Percentiles rank a stretch among this genome's conserved stretches.
phyloP scores from a whole-genome alignment of 2,797 vertebrate species.

The Muraenolepis orangiensis region DNA sequence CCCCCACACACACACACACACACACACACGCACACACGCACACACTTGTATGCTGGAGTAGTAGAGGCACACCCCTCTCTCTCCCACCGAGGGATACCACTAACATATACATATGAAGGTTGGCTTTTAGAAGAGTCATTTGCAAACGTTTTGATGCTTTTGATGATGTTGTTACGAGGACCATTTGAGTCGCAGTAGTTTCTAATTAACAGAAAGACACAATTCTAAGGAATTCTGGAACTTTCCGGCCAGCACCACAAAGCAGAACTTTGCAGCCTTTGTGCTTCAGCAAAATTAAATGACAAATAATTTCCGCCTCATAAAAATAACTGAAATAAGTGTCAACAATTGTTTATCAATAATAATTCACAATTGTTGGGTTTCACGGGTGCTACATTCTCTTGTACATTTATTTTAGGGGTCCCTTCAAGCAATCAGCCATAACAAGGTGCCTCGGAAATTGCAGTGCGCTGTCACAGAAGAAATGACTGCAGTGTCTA shows the following conservation, averaged over 20 bases:
- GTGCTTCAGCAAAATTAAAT: neutral
- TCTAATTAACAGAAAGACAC: slow-evolving; percentile 60
- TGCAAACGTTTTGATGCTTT: too few relatives aligned
- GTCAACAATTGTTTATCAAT: neutral
- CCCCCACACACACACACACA: slow-evolving; percentile 3
- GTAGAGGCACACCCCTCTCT: too few relatives aligned
- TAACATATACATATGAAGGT: too few relatives aligned
- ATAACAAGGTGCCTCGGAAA: neutral
- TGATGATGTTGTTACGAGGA: too few relatives aligned
- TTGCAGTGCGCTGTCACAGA: neutral
- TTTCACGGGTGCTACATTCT: too few relatives aligned
- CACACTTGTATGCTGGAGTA: too few relatives aligned
- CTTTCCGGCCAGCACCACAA: slow-evolving; percentile 42
- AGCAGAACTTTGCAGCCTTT: slow-evolving; percentile 17
- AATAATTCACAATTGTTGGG: neutral
- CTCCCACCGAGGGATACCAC: too few relatives aligned
- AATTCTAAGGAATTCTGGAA: slow-evolving; percentile 42
- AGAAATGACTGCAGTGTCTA: neutral
- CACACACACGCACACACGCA: slow-evolving; percentile 5
- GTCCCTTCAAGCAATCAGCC: neutral
- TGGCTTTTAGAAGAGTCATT: too few relatives aligned
- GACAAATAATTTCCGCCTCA: neutral
- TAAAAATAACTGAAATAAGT: neutral
- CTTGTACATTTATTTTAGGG: neutral
- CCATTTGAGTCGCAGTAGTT: slow-evolving; percentile 38